Percentiles rank a stretch among this genome's conserved stretches.
These are phyloP conservation scores for Neopipo cinnamomea DNA, from an alignment of 2,113 vertebrate species.

Conservation along the genomic window DNA sequence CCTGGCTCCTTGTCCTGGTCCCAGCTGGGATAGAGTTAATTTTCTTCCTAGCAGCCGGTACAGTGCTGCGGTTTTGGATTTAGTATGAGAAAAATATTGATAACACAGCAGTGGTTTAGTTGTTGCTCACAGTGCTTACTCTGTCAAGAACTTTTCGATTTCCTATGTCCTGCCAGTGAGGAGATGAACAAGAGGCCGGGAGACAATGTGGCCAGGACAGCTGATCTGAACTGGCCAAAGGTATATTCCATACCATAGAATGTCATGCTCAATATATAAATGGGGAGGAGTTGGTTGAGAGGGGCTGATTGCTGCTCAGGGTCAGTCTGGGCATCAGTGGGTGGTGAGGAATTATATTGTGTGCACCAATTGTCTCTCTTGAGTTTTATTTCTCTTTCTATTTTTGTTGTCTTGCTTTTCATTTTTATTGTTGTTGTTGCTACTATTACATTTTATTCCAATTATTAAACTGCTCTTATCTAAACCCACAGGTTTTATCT, in stretches of 20 bases:
- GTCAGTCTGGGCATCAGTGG: not conserved
- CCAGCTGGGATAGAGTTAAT: not conserved
- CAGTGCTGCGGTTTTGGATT: not conserved
- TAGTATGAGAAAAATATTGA: not conserved
- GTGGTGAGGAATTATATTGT: not conserved
- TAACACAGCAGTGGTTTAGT: not conserved
- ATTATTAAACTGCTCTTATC: not conserved
- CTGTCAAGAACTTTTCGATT: accelerated
- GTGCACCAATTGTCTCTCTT: not conserved
- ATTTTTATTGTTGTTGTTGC: not conserved
- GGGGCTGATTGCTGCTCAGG: not conserved
- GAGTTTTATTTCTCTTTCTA: not conserved
- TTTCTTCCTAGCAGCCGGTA: not conserved
- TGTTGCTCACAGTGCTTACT: not conserved
- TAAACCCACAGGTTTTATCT: not conserved
- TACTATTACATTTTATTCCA: not conserved
- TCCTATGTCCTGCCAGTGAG: not conserved
- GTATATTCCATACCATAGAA: not conserved
- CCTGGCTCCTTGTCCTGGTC: not conserved
- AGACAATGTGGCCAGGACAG: not conserved
- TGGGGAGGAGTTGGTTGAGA: not conserved
- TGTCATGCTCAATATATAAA: not conserved
- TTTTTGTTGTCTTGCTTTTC: not conserved
- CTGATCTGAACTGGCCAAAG: not conserved
- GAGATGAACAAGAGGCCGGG: not conserved